phyloP scores from a whole-genome alignment of 2,888 invertebrate species.

The Phrixothrix hirtus region DNA sequence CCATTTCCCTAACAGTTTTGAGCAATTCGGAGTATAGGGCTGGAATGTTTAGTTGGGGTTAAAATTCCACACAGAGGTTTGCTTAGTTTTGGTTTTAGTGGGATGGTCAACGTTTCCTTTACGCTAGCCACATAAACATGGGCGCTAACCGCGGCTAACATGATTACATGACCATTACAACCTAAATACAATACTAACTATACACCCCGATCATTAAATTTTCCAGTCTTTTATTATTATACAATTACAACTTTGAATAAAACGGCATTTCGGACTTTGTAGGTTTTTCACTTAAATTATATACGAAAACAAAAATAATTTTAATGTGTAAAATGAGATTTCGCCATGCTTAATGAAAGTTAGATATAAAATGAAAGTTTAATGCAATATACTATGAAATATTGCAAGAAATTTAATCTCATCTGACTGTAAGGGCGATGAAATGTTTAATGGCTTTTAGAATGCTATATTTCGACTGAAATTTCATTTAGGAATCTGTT shows the following conservation, averaged over 20 bases:
- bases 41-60: constrained; percentile 6
- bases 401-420: too few species aligned
- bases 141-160: constrained; percentile 11
- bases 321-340: too few species aligned
- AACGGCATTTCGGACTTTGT: not conserved
- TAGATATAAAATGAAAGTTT: too few species aligned
- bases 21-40: constrained; percentile 11
- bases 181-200: not conserved
- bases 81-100: not conserved
- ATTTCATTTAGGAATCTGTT: too few species aligned
- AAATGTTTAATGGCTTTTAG: too few species aligned
- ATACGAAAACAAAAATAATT: too few species aligned
- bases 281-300: too few species aligned
- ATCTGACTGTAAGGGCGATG: too few species aligned
- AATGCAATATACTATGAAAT: too few species aligned
- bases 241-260: not conserved
- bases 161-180: constrained; percentile 15
- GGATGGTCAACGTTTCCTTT: constrained; percentile 6
- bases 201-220: not conserved
- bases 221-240: not conserved
- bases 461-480: too few species aligned
- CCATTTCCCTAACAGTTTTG: constrained; percentile 7
- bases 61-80: constrained; percentile 9
- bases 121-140: constrained; percentile 13
- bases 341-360: too few species aligned